Evolutionary conservation across 2,888 invertebrate genomes (phyloP).

Genomic region (Lutraria lutraria): DNA sequence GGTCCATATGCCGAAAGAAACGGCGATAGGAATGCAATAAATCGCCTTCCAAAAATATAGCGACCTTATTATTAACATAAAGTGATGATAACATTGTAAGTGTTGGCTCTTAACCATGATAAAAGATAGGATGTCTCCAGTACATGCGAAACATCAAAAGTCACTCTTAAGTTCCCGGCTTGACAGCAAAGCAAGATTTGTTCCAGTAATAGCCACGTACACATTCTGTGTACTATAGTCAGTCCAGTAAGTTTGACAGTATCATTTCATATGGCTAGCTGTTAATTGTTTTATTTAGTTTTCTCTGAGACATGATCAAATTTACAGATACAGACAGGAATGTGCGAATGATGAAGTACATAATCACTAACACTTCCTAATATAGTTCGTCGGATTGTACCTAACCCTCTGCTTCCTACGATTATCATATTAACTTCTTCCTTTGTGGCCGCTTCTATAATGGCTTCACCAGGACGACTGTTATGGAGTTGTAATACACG

Average conservation of each 20-base stretch:
- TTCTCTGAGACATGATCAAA: background rate
- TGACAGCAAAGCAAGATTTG: background rate
- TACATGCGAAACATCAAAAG: background rate
- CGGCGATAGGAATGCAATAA: no score
- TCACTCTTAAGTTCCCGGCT: background rate
- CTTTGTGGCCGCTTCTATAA: slow-evolving; percentile 33
- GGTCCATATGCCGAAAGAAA: no score
- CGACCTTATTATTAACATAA: no score
- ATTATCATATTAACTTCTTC: slow-evolving; percentile 37
- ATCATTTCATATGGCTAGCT: no score
- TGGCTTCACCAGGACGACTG: slow-evolving; percentile 27
- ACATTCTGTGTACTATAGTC: background rate
- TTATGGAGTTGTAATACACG: slow-evolving; percentile 38
- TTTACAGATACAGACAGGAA: slow-evolving; percentile 39
- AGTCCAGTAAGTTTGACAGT: background rate
- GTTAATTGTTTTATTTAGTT: background rate
- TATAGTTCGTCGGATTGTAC: slow-evolving; percentile 34
- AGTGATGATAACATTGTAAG: no score
- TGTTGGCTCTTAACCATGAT: no score
- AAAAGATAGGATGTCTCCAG: background rate
- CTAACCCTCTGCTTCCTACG: slow-evolving; percentile 36
- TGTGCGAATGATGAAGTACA: slow-evolving; percentile 43
- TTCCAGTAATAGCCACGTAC: no score
- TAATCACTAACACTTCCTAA: slow-evolving; percentile 51
- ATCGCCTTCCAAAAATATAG: no score